Percentiles rank a stretch among this genome's conserved stretches.
These are phyloP conservation scores for Empidonax traillii DNA, from an alignment of 2,113 vertebrate genomes.

Conservation along the genomic window DNA sequence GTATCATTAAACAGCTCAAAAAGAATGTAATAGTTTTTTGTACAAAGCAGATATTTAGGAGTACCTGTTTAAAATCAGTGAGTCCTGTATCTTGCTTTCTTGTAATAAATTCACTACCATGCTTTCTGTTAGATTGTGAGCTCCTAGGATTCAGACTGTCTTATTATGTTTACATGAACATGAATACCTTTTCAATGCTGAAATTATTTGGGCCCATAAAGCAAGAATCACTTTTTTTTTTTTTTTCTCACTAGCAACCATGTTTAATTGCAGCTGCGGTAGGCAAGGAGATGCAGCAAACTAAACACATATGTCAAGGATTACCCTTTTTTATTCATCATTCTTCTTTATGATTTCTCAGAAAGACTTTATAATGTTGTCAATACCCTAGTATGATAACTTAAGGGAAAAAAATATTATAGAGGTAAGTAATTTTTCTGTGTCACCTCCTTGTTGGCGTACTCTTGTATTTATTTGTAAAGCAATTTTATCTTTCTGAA, in stretches of 20 bases:
- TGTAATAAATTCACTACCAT: background rate
- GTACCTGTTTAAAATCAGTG: background rate
- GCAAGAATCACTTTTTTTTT: background rate
- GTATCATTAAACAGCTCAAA: background rate
- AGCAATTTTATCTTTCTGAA: background rate
- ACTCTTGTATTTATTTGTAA: background rate
- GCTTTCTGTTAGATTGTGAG: background rate
- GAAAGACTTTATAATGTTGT: background rate
- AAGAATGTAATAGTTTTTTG: background rate
- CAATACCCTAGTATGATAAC: background rate
- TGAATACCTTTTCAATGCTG: background rate
- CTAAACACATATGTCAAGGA: background rate
- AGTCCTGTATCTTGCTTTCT: background rate
- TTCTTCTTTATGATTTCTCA: background rate
- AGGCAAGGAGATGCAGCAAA: background rate
- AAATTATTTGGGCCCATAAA: background rate
- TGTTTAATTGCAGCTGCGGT: background rate
- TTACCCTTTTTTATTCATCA: background rate
- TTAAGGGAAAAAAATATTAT: background rate
- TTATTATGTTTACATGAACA: background rate
- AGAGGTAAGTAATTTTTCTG: background rate
- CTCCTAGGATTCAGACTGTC: background rate
- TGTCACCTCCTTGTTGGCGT: background rate
- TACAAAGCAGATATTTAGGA: background rate
- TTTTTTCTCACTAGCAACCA: background rate